Evolutionary conservation across 2,888 invertebrate genomes (phyloP).

Genomic region (Psococerastis gibbosa): DNA sequence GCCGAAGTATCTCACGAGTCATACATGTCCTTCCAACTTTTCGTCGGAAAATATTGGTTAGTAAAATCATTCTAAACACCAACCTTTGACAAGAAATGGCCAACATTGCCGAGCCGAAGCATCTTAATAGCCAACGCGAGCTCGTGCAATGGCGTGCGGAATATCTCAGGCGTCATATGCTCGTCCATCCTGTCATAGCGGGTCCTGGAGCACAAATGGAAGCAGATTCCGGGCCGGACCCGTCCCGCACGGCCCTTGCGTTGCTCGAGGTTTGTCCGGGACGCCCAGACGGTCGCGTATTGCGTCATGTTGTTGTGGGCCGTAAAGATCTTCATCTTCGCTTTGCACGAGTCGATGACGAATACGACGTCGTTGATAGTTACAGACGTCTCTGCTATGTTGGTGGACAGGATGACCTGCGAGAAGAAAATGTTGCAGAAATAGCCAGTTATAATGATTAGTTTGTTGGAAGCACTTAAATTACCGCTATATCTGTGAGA

Average conservation of each 20-base stretch:
- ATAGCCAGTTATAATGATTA: no score
- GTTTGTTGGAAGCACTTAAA: no score
- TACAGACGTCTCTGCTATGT: slow-evolving; percentile 95
- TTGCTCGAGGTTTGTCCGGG: slow-evolving; percentile 86
- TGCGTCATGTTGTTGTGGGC: slow-evolving; percentile 98
- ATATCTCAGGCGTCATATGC: slow-evolving; percentile 93
- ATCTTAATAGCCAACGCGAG: slow-evolving; percentile 81
- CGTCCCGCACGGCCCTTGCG: slow-evolving; percentile 83
- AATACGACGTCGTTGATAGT: slow-evolving; percentile 97
- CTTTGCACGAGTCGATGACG: slow-evolving; percentile 93
- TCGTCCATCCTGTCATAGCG: slow-evolving; percentile 58
- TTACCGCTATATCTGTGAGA: no score
- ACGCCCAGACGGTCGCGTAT: slow-evolving; percentile 93
- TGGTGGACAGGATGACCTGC: slow-evolving; percentile 87
- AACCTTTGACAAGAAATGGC: slow-evolving; percentile 86
- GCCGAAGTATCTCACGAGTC: slow-evolving; percentile 69
- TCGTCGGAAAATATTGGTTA: no score
- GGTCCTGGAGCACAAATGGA: slow-evolving; percentile 69
- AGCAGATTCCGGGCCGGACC: slow-evolving; percentile 83
- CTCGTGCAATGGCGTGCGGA: slow-evolving; percentile 91
- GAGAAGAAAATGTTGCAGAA: slow-evolving; percentile 19
- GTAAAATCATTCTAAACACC: no score
- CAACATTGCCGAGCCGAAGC: slow-evolving; percentile 75
- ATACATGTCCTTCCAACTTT: no score
- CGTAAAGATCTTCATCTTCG: slow-evolving; percentile 93